Evolutionary conservation across 2,888 invertebrate genomes (phyloP).

Genomic region (Heteromurus nitidus): DNA sequence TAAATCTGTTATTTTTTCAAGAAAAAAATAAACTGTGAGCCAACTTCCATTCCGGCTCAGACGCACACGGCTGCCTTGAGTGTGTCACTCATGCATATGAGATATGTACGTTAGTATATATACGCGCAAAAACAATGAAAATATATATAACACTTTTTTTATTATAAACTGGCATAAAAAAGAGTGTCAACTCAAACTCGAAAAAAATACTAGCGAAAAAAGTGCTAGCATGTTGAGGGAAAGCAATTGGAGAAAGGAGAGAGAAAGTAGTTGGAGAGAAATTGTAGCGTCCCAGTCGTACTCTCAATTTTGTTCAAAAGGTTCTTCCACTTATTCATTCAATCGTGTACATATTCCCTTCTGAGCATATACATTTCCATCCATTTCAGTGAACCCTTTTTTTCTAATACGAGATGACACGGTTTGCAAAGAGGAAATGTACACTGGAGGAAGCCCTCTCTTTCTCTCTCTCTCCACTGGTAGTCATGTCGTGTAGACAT

Average conservation of each 20-base stretch:
- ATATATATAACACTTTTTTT: background rate
- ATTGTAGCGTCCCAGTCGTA: background rate
- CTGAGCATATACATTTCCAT: slow-evolving; percentile 16
- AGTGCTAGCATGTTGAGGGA: too few species aligned
- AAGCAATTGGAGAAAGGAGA: too few species aligned
- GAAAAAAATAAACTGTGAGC: too few species aligned
- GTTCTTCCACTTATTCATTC: background rate
- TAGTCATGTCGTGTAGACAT: slow-evolving; percentile 19
- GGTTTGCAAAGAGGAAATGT: too few species aligned
- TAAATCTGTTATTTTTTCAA: too few species aligned
- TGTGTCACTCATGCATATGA: slow-evolving; percentile 2
- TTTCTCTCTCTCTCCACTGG: background rate
- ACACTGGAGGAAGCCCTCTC: too few species aligned
- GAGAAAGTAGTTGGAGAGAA: background rate
- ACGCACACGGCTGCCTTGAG: too few species aligned
- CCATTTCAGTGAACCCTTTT: background rate
- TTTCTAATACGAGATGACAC: background rate
- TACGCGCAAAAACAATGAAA: slow-evolving; percentile 1
- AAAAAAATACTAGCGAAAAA: too few species aligned
- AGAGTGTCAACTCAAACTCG: background rate
- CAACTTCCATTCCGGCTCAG: too few species aligned
- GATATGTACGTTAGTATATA: too few species aligned
- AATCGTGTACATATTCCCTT: slow-evolving; percentile 9
- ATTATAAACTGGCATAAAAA: background rate
- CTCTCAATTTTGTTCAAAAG: background rate